These are phyloP conservation scores for Carassius carassius DNA, from an alignment of 2,113 vertebrate genomes.

Conservation along the genomic window DNA sequence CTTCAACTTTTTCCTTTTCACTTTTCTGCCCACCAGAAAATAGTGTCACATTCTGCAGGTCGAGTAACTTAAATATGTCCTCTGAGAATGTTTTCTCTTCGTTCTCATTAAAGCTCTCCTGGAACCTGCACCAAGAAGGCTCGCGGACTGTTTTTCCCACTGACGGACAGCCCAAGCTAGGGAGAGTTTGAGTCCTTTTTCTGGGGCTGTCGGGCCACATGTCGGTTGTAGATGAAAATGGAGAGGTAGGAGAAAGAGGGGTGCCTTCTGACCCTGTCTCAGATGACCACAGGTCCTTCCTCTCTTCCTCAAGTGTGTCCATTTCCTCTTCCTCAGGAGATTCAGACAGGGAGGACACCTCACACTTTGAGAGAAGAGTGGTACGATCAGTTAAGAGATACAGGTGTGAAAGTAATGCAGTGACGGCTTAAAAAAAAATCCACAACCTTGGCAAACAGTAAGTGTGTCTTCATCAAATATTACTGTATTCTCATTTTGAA, in stretches of 20 bases:
- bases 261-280: conserved; percentile 44
- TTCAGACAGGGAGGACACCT: conserved; percentile 69
- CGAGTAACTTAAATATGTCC: conserved; percentile 81
- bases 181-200: conserved; percentile 93
- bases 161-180: conserved; percentile 74
- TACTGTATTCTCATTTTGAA: not conserved
- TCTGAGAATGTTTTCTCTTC: conserved; percentile 82
- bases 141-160: conserved; percentile 56
- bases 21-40: conserved; percentile 31
- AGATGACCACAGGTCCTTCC: conserved; percentile 13
- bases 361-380: conserved; percentile 59
- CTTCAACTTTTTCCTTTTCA: conserved; percentile 47
- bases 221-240: conserved; percentile 50
- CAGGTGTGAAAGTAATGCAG: not conserved
- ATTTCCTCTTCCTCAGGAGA: conserved; percentile 72
- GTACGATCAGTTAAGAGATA: not conserved
- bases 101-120: conserved; percentile 72
- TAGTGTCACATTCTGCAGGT: conserved; percentile 68
- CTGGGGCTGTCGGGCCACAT: conserved; percentile 73
- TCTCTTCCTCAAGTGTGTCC: conserved; percentile 59
- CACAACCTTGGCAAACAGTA: not conserved
- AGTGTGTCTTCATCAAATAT: not conserved
- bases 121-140: conserved; percentile 63
- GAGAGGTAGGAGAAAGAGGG: not conserved
- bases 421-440: not conserved